phyloP scores from a whole-genome alignment of 1,140 invertebrate genomes.

The Bradynema listronoti region DNA sequence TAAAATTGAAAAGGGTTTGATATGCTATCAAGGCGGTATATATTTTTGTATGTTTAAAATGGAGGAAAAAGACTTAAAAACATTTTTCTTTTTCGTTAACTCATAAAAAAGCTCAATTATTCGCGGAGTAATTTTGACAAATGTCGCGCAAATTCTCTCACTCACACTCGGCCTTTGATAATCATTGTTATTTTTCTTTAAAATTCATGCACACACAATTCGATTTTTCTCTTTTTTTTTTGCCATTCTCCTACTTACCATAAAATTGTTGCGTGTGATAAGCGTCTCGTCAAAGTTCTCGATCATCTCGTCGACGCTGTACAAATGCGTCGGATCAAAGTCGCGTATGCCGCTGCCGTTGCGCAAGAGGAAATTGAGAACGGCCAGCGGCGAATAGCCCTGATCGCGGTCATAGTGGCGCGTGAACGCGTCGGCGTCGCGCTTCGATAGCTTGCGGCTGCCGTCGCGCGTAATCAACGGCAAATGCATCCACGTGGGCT shows the following conservation, averaged over 20 bases:
- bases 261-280: slow-evolving; percentile 41
- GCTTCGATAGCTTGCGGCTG: slow-evolving; percentile 83
- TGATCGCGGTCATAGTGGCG: slow-evolving; percentile 39
- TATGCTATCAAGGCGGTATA: too few species aligned
- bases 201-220: too few species aligned
- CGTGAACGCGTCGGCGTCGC: slow-evolving; percentile 69
- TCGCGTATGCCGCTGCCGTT: slow-evolving; percentile 49
- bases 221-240: too few species aligned
- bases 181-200: too few species aligned
- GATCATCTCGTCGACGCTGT: slow-evolving; percentile 48
- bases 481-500: slow-evolving; percentile 81
- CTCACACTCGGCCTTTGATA: too few species aligned
- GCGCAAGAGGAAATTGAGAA: slow-evolving; percentile 50
- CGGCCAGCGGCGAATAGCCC: slow-evolving; percentile 46
- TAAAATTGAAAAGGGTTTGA: too few species aligned
- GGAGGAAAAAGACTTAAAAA: too few species aligned
- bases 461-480: slow-evolving; percentile 77
- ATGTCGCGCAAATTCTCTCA: too few species aligned
- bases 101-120: too few species aligned
- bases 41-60: too few species aligned
- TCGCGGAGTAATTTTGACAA: too few species aligned
- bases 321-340: slow-evolving; percentile 38
- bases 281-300: slow-evolving; percentile 39
- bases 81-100: too few species aligned
- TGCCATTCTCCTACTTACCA: slow-evolving; percentile 26